Conservation (phyloP, 2,797 vertebrate species). For the Microchirus variegatus region DNA sequence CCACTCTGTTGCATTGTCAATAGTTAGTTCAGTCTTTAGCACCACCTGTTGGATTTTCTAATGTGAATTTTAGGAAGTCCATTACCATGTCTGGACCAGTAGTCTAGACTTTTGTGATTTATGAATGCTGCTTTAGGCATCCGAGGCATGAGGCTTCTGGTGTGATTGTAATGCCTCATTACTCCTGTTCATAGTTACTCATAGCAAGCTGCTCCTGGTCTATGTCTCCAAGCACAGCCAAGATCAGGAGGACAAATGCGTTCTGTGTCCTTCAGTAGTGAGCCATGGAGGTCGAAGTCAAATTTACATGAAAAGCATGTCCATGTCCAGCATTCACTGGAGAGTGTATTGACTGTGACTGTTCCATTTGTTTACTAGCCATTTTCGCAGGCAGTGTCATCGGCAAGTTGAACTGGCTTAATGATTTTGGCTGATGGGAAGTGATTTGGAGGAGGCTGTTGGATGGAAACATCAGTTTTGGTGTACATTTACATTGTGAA, state of each 20-base stretch:
- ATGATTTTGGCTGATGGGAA: conserved; percentile 43
- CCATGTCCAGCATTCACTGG: conserved; percentile 40
- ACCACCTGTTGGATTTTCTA: conserved; percentile 63
- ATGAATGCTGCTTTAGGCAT: conserved; percentile 73
- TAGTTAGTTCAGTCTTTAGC: conserved; percentile 62
- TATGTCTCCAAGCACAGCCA: conserved; percentile 64
- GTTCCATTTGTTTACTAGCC: conserved; percentile 43
- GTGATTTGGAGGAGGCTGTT: conserved; percentile 34
- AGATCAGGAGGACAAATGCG: conserved; percentile 61
- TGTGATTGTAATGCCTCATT: conserved; percentile 80
- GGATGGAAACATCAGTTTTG: conserved; percentile 31
- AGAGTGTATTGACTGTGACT: conserved; percentile 45
- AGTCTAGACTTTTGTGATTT: conserved; percentile 79
- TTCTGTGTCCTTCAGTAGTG: conserved; percentile 47
- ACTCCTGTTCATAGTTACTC: conserved; percentile 76
- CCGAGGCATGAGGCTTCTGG: conserved; percentile 75
- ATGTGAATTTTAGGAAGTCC: conserved; percentile 68
- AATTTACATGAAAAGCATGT: conserved; percentile 42
- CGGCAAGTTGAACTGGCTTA: conserved; percentile 34
- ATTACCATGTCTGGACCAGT: conserved; percentile 69
- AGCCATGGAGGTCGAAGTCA: conserved; percentile 43
- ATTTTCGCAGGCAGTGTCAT: conserved; percentile 40
- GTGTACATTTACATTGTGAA: conserved; percentile 36
- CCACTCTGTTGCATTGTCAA: conserved; percentile 49
- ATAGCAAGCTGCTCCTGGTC: conserved; percentile 72